Base-by-base conservation (phyloP, 1,140 invertebrate species). In the Globodera rostochiensis region DNA sequence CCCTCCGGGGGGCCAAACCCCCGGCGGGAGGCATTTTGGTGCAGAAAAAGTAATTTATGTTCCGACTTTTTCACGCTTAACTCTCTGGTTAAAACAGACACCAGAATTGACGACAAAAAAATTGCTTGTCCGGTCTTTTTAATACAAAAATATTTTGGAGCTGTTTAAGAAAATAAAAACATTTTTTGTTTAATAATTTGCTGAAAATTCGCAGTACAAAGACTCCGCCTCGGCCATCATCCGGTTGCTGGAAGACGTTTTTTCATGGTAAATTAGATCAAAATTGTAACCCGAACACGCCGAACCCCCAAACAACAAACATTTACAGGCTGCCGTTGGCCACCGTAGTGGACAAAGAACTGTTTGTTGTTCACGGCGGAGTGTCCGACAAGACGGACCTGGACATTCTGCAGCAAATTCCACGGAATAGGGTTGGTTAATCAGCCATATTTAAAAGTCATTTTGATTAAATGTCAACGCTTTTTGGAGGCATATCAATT, bases 311-410 rank as follows among this genome's bases (percentile, higher is more conserved):
- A 25, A 25, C 25, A 25, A 25, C 57, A 36, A 36, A 36, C 36
- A 36, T 36, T 36, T 36, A 3, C 57, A 64, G 57, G 80, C 91
- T 97, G 66, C 95, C 95, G 0, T 88, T 97, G 45, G 95, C 94
- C 57, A 95, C 95, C 1, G 92, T 96, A 45, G 60, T 74, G 66
- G 70, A 74, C 71, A 76, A 94, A 83, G 93, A 94, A 80, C 93
- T 96, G 15, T 92, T 96, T 36, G 93, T 96, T 9, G 94, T 95
- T 1, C 95, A 97, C 87, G 95, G 95, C 9, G 95, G 95, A 13
- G 94, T 97, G 74, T 92, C 95, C 0, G 93, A 95, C 87, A 93
- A 92, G 57, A 95, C 94, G 0, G 94, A 95, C 90, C 90, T 96
- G 74, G 92, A 93, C 78, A 91, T 93, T 83, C 92, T 96, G 53